Conservation (phyloP, 1,140 invertebrate species). For the Drosophila simulans region DNA sequence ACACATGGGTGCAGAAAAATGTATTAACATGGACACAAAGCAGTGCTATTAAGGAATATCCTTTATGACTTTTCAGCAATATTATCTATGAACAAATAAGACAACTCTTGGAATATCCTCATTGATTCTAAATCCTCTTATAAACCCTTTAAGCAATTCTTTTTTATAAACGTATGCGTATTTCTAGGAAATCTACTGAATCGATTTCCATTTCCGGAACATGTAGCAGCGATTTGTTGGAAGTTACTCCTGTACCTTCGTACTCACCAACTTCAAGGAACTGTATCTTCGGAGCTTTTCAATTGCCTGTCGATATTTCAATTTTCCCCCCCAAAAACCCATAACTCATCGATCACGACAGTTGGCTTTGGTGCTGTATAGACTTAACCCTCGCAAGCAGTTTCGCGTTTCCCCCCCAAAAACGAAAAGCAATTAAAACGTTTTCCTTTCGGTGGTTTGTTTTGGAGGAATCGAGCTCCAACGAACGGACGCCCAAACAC, state of each 20-base stretch:
- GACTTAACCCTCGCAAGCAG: conserved; percentile 42
- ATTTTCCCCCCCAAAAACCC: conserved; percentile 32
- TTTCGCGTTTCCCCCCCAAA: conserved; percentile 13
- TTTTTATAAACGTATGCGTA: too few species aligned
- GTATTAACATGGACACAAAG: too few species aligned
- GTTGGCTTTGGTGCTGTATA: conserved; percentile 40
- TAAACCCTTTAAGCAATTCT: too few species aligned
- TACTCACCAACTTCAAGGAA: not conserved
- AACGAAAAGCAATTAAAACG: conserved; percentile 75
- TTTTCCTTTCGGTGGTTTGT: conserved; percentile 44
- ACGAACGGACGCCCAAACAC: conserved; percentile 7
- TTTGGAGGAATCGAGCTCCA: conserved; percentile 10
- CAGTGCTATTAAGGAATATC: too few species aligned
- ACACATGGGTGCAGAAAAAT: too few species aligned
- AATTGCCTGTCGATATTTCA: conserved; percentile 43
- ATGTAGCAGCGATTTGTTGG: too few species aligned
- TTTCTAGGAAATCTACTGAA: too few species aligned
- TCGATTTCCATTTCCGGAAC: too few species aligned
- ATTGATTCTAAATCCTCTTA: too few species aligned
- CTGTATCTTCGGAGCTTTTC: conserved; percentile 11
- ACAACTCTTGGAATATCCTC: too few species aligned
- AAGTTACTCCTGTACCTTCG: not conserved
- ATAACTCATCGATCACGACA: conserved; percentile 54
- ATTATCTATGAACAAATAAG: too few species aligned
- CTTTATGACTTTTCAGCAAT: too few species aligned